Evolutionary conservation across 2,797 vertebrate genomes (phyloP), one percentile per base, ranked within the genome.

Genomic region (Sebastes taczanowskii): DNA sequence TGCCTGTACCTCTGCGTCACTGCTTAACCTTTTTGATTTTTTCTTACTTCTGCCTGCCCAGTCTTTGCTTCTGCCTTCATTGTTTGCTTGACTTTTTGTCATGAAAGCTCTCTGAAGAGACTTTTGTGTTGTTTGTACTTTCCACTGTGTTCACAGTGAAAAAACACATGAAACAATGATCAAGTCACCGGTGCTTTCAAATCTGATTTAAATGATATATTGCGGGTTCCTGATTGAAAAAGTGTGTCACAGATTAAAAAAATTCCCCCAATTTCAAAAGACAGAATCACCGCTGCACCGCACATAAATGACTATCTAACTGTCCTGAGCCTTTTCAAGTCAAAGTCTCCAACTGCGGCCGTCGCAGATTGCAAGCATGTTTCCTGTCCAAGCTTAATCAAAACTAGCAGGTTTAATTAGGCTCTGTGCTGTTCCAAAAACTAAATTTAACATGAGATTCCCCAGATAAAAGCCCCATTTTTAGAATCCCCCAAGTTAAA

Each of bases 321-420:
- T 35, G 5, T 38, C 42, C 11, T 18, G 23, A 49, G 29, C 59
- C 30, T 32, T 30, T 18, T 32, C 1, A 5, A 55, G 52, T 61
- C 10, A 42, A 65, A 46, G 27, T 7, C 30, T 65, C 20, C 6
- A 66, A 14, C 42, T 14, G 11, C 7, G 42, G n/a, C 25, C 32
- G 6, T 7, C 6, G 1, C 64, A 74, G 22, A 22, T 6, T 46
- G 62, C 52, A 11, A 6, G 32, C 38, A 13, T 6, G 27, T 29
- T 68, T 59, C 7, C 30, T 29, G 23, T 52, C 20, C n/a, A 34
- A 62, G 75, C 27, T 7, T 63, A 58, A 63, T 68, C 42, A 62
- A 58, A 71, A 73, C 58, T 11, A 46, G 30, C 69, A 72, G 46
- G 13, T 71, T 78, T 82, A 88, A 82, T 84, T 75, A 78, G 77